phyloP scores from a whole-genome alignment of 2,113 vertebrate genomes.

The Erpornis zantholeuca region DNA sequence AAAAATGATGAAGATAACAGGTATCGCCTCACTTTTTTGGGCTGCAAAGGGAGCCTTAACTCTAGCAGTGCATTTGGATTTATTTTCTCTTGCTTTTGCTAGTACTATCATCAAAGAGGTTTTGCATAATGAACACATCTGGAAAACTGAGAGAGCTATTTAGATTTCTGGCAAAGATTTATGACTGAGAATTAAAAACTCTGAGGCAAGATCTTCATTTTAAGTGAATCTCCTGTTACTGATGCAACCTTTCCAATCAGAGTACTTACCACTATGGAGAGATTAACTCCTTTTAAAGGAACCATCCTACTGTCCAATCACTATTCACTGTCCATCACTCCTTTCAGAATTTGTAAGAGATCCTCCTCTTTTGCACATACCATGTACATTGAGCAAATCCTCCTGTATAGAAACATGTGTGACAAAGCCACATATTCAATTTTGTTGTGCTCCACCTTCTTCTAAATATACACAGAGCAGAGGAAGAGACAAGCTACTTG shows the following conservation, averaged over 20 bases:
- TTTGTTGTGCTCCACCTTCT: neutral
- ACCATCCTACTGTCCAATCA: neutral
- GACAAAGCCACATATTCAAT: neutral
- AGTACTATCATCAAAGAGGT: neutral
- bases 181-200: neutral
- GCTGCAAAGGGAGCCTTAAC: slow-evolving; percentile 17
- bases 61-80: neutral
- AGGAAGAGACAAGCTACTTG: neutral
- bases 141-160: neutral
- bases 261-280: neutral
- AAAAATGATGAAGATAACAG: slow-evolving; percentile 53
- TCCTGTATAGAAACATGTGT: neutral
- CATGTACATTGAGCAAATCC: neutral
- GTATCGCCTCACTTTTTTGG: neutral
- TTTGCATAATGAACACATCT: neutral
- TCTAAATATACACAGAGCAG: neutral
- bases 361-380: neutral
- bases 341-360: neutral
- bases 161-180: slow-evolving; percentile 1
- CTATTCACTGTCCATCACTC: neutral
- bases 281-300: neutral
- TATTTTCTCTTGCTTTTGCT: slow-evolving; percentile 9
- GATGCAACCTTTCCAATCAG: neutral
- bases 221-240: neutral
- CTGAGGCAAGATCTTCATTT: neutral